These are phyloP conservation scores for Pimephales promelas DNA, from an alignment of 2,113 vertebrate species.

Conservation along the genomic window DNA sequence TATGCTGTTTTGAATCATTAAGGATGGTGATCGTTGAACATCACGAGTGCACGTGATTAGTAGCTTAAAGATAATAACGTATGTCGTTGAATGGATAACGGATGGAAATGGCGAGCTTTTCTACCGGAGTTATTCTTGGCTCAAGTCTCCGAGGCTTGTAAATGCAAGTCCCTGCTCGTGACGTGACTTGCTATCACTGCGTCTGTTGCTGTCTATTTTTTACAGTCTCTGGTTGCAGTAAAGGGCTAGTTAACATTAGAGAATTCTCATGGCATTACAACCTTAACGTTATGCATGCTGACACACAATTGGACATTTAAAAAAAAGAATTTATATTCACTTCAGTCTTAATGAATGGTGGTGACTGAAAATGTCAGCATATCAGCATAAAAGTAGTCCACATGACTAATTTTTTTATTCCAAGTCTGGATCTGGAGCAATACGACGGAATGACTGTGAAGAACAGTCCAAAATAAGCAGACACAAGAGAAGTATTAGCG, in stretches of 20 bases:
- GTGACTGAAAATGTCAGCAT: not conserved
- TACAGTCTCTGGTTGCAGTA: no score
- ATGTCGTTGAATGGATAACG: not conserved
- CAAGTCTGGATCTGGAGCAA: not conserved
- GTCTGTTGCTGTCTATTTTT: no score
- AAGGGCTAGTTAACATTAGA: not conserved
- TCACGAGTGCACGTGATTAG: not conserved
- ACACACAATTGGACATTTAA: not conserved
- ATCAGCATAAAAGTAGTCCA: not conserved
- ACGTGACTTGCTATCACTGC: not conserved
- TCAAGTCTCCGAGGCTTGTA: constrained; percentile 2
- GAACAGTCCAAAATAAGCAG: not conserved
- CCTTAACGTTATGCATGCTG: not conserved
- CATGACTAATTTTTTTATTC: not conserved
- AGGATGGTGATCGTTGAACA: not conserved
- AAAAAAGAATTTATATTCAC: not conserved
- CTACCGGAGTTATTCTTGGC: constrained; percentile 26
- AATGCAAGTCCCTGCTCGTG: not conserved
- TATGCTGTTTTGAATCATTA: not conserved
- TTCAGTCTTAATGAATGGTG: not conserved
- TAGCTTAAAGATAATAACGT: not conserved
- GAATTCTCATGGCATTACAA: no score
- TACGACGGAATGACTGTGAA: not conserved
- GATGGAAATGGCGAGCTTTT: not conserved
- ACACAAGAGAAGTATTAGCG: not conserved